A percentile compares a stretch with the other conserved stretches of the same genome.
Evolutionary conservation across 2,113 vertebrate species (phyloP).

Genomic region (Dasypus novemcinctus): DNA sequence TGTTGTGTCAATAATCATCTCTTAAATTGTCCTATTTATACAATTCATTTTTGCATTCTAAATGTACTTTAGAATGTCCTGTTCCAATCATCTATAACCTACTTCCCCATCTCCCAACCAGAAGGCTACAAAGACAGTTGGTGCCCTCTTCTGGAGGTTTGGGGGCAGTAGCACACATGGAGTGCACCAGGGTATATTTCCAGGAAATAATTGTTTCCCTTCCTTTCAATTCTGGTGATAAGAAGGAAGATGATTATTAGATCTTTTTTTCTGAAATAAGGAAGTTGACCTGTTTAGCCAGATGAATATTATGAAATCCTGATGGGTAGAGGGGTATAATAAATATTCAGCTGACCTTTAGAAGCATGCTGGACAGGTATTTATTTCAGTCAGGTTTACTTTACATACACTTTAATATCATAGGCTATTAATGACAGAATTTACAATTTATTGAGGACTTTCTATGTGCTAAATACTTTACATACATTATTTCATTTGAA

Average conservation of each 20-base stretch:
- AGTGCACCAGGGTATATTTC: neutral
- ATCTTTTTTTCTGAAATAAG: slow-evolving; percentile 30
- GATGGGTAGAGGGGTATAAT: slow-evolving; percentile 1
- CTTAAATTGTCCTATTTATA: neutral
- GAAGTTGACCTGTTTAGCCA: slow-evolving; percentile 12
- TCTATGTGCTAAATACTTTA: neutral
- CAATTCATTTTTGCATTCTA: slow-evolving; percentile 14
- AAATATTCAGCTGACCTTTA: slow-evolving; percentile 1
- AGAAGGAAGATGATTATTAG: neutral
- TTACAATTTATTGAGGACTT: neutral
- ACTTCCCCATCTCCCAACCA: neutral
- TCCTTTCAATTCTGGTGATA: slow-evolving; percentile 36
- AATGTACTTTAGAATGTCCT: neutral
- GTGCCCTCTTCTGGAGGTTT: slow-evolving; percentile 44
- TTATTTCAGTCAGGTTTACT: neutral
- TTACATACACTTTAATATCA: slow-evolving; percentile 32
- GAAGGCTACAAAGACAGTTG: slow-evolving; percentile 30
- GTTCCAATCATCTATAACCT: neutral
- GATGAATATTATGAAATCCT: neutral
- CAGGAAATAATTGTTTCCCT: neutral
- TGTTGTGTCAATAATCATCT: neutral
- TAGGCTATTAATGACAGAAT: neutral
- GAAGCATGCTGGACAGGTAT: neutral
- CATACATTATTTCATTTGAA: slow-evolving; percentile 21
- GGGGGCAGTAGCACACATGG: neutral